Evolutionary conservation across 2,888 invertebrate genomes (phyloP).

Genomic region (Tetropium fuscum): DNA sequence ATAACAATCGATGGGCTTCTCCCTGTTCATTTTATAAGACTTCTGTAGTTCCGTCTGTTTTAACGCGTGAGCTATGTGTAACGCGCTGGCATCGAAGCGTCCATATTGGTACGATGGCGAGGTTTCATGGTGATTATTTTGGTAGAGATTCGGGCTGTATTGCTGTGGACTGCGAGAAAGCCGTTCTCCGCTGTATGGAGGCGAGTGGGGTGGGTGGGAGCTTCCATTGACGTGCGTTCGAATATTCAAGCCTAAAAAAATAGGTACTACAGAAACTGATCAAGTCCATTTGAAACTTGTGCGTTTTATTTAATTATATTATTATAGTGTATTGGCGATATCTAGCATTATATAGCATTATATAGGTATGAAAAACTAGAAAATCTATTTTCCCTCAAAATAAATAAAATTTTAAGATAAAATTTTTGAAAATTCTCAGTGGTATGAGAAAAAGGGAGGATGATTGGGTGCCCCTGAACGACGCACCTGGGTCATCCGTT

Average conservation of each 20-base stretch:
- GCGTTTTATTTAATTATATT: too few species aligned
- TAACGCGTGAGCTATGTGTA: conserved; percentile 93
- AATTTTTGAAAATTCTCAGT: too few species aligned
- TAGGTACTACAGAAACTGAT: too few species aligned
- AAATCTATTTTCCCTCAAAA: too few species aligned
- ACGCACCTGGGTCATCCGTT: too few species aligned
- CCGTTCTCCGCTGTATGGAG: conserved; percentile 58
- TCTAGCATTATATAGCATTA: too few species aligned
- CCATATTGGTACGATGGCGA: conserved; percentile 81
- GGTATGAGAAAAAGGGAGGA: too few species aligned
- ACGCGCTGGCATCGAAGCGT: conserved; percentile 91
- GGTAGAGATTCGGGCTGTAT: conserved; percentile 67
- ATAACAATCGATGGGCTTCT: conserved; percentile 93
- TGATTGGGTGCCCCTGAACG: too few species aligned
- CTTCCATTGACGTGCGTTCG: conserved; percentile 65
- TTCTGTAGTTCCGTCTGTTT: conserved; percentile 93
- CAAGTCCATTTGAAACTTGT: too few species aligned
- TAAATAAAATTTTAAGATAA: too few species aligned
- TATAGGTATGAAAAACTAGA: too few species aligned
- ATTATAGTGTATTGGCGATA: too few species aligned
- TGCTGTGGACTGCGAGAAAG: conserved; percentile 69
- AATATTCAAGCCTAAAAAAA: conserved; percentile 67
- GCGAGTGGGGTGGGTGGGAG: conserved; percentile 57
- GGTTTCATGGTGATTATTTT: conserved; percentile 63
- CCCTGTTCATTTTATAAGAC: conserved; percentile 85